These are phyloP conservation scores for Stramonita haemastoma DNA, from an alignment of 2,888 invertebrate species.

Conservation along the genomic window DNA sequence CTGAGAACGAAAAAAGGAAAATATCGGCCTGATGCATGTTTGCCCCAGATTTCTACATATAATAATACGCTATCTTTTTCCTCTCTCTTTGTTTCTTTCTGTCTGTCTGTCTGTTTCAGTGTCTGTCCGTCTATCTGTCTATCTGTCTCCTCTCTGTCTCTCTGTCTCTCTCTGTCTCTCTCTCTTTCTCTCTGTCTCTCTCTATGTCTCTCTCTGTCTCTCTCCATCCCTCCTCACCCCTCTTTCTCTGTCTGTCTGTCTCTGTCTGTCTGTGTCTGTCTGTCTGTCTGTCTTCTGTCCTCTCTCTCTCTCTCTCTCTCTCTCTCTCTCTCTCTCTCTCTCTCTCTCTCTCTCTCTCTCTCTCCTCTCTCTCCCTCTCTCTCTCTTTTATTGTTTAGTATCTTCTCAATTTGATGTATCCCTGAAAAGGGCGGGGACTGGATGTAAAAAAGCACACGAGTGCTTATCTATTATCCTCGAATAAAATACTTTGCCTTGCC, in stretches of 20 bases:
- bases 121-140: neutral
- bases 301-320: no score
- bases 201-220: neutral
- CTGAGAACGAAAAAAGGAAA: no score
- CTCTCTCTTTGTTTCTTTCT: no score
- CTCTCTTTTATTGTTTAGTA: no score
- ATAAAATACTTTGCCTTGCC: no score
- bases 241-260: neutral
- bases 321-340: neutral
- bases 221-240: neutral
- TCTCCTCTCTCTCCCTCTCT: no score
- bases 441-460: no score
- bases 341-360: slow-evolving; percentile 6
- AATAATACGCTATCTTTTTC: neutral
- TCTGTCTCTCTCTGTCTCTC: neutral
- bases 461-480: no score
- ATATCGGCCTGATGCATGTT: no score
- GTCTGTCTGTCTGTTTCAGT: neutral
- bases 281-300: neutral
- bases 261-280: neutral
- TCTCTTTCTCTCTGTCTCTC: neutral
- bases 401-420: no score
- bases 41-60: no score
- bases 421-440: no score
- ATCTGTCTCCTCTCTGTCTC: neutral